A percentile compares a stretch with the other conserved stretches of the same genome.
Evolutionary conservation across 2,797 vertebrate species (phyloP).

Genomic region (Gambelia wislizenii): DNA sequence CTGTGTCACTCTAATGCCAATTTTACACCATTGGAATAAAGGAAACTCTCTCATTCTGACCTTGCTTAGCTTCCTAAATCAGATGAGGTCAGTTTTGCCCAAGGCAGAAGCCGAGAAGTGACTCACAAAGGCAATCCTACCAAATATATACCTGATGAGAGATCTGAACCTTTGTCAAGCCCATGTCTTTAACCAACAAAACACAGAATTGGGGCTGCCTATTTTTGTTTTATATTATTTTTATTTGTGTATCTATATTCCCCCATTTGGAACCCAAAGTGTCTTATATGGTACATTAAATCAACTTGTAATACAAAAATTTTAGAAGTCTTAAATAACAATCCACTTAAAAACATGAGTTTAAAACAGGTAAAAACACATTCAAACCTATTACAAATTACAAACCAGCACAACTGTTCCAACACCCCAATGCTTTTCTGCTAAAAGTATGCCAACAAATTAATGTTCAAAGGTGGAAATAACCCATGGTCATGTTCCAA

Average conservation of each 20-base stretch:
- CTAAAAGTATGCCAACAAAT: neutral
- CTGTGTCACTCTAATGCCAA: neutral
- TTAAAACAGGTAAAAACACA: too few species aligned
- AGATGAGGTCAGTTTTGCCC: too few species aligned
- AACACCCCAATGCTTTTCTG: too few species aligned
- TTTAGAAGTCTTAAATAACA: too few species aligned
- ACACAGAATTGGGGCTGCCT: neutral
- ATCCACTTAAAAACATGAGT: too few species aligned
- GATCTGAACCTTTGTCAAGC: neutral
- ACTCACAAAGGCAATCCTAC: neutral
- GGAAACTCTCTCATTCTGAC: neutral
- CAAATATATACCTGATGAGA: neutral
- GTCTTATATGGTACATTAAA: neutral
- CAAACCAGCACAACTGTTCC: too few species aligned
- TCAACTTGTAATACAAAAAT: too few species aligned
- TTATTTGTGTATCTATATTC: too few species aligned
- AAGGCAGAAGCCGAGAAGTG: neutral
- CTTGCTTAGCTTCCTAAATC: neutral
- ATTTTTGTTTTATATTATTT: too few species aligned
- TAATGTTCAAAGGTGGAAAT: neutral
- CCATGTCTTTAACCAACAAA: neutral
- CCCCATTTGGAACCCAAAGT: too few species aligned
- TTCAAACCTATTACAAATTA: too few species aligned
- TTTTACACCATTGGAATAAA: neutral
- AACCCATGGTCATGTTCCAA: neutral